phyloP scores from a whole-genome alignment of 2,113 vertebrate genomes.

The Nothoprocta pentlandii region DNA sequence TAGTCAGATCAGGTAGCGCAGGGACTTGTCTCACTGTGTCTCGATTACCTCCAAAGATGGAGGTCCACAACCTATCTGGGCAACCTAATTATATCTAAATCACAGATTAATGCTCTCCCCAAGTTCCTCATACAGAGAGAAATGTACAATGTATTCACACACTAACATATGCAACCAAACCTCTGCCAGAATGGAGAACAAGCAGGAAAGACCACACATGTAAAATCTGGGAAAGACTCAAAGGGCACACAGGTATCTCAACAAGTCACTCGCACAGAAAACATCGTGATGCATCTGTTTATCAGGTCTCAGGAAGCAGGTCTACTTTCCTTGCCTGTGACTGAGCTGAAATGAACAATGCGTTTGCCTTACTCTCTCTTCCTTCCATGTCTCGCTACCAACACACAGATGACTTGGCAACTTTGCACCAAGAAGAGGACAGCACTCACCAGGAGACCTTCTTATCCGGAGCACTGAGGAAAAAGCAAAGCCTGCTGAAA shows the following conservation, averaged over 20 bases:
- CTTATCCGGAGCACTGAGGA: not conserved
- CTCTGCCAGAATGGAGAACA: not conserved
- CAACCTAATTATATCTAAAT: not conserved
- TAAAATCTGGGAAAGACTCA: not conserved
- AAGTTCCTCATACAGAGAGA: not conserved
- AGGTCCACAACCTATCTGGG: not conserved
- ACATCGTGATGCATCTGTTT: not conserved
- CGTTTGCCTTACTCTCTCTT: not conserved
- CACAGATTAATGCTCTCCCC: not conserved
- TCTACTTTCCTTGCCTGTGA: fast-evolving
- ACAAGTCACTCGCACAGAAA: not conserved
- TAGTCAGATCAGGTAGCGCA: not conserved
- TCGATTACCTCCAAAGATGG: not conserved
- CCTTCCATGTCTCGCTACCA: not conserved
- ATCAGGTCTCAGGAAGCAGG: not conserved
- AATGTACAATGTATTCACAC: not conserved
- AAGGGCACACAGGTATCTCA: not conserved
- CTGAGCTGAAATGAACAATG: not conserved
- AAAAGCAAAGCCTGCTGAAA: not conserved
- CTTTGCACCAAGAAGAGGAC: not conserved
- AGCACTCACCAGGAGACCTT: not conserved
- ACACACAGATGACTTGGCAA: not conserved
- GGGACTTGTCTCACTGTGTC: not conserved
- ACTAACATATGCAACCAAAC: not conserved
- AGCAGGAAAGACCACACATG: fast-evolving